These are phyloP conservation scores for Kryptopterus vitreolus DNA, from an alignment of 2,797 vertebrate species.

Conservation along the genomic window DNA sequence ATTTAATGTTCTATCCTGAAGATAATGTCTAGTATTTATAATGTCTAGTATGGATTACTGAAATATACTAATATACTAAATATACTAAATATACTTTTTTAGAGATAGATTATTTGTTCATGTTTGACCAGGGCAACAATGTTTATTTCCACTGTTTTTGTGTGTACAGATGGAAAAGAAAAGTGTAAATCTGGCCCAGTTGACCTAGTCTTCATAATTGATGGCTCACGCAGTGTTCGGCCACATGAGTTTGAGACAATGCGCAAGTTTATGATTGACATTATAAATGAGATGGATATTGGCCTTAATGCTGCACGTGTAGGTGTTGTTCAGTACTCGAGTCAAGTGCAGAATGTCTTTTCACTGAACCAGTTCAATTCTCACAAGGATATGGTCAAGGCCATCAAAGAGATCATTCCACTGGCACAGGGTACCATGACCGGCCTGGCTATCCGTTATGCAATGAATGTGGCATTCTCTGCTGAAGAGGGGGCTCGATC, in stretches of 20 bases:
- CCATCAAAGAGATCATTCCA: slow-evolving; percentile 87
- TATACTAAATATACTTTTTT: background rate
- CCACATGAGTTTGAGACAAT: slow-evolving; percentile 95
- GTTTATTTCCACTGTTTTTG: background rate
- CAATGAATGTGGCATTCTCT: slow-evolving; percentile 89
- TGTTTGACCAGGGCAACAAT: background rate
- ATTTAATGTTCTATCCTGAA: background rate
- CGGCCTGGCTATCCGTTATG: slow-evolving; percentile 91
- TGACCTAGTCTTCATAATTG: slow-evolving; percentile 95
- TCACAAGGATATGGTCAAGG: slow-evolving; percentile 81
- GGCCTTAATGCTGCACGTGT: slow-evolving; percentile 84
- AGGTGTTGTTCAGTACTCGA: slow-evolving; percentile 95
- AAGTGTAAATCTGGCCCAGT: slow-evolving; percentile 88
- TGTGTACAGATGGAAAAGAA: slow-evolving; percentile 65
- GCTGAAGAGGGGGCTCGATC: slow-evolving; percentile 82
- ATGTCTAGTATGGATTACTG: background rate
- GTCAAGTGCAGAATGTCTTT: slow-evolving; percentile 94
- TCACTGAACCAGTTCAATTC: slow-evolving; percentile 83
- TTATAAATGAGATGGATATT: slow-evolving; percentile 85
- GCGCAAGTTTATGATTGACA: slow-evolving; percentile 93
- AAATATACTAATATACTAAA: too few species aligned
- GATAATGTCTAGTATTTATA: background rate
- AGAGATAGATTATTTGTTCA: background rate
- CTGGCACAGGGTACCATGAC: slow-evolving; percentile 98
- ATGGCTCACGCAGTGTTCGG: slow-evolving; percentile 95